Conservation (phyloP, 2,888 invertebrate genomes). For the Drymonia ruficornis region DNA sequence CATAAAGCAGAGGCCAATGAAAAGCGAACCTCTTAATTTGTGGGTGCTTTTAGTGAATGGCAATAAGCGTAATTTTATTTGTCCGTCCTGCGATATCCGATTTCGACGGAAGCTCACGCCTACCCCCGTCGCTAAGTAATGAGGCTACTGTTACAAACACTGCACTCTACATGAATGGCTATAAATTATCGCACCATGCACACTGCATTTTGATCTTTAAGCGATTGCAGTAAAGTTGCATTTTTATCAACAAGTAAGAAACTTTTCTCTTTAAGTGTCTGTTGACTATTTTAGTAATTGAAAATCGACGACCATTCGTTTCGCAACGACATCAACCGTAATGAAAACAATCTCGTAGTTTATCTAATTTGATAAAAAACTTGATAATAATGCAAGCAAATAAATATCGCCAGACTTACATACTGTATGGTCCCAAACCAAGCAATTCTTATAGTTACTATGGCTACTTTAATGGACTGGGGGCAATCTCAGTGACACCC, state of each 20-base stretch:
- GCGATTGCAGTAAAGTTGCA: conserved; percentile 19
- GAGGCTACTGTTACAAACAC: conserved; percentile 71
- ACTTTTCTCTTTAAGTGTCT: conserved; percentile 19
- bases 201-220: conserved; percentile 45
- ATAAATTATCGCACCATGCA: conserved; percentile 40
- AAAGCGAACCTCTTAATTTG: conserved; percentile 51
- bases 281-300: conserved; percentile 37
- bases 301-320: conserved; percentile 38
- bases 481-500: no score
- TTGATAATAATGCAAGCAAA: no score
- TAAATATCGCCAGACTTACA: no score
- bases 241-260: conserved; percentile 10
- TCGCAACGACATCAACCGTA: conserved; percentile 21
- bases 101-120: conserved; percentile 78
- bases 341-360: not conserved
- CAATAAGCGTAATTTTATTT: conserved; percentile 81
- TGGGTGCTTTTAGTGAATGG: conserved; percentile 55
- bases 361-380: conserved; percentile 7
- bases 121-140: conserved; percentile 77
- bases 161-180: conserved; percentile 54
- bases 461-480: no score
- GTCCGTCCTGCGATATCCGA: conserved; percentile 72
- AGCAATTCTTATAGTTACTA: no score
- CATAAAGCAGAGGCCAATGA: conserved; percentile 36
- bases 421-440: no score